These are phyloP conservation scores for Alsophila aescularia DNA, from an alignment of 2,888 invertebrate genomes.

Conservation along the genomic window DNA sequence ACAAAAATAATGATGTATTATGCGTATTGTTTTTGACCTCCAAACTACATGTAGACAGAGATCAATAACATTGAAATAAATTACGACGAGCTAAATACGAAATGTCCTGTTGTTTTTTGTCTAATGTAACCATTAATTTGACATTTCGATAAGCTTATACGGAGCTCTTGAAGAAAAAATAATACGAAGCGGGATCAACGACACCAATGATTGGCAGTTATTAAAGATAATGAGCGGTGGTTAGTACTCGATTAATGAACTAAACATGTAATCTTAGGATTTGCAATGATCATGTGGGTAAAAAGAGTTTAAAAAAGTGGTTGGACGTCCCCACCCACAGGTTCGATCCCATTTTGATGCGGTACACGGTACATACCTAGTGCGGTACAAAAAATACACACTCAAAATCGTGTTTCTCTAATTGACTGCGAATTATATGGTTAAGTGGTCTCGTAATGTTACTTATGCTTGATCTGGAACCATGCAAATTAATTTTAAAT, in stretches of 20 bases:
- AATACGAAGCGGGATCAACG: slow-evolving; percentile 50
- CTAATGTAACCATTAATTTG: slow-evolving; percentile 20
- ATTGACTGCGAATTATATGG: slow-evolving; percentile 13
- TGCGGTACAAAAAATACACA: slow-evolving; percentile 24
- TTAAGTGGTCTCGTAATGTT: slow-evolving; percentile 4
- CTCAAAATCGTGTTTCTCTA: slow-evolving; percentile 7
- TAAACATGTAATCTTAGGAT: slow-evolving; percentile 48
- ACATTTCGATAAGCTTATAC: slow-evolving; percentile 21
- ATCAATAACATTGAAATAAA: slow-evolving; percentile 17
- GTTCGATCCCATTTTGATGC: slow-evolving; percentile 24
- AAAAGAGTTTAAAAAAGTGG: slow-evolving; percentile 28
- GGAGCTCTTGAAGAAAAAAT: slow-evolving; percentile 4
- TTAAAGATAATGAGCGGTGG: slow-evolving; percentile 50
- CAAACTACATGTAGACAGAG: slow-evolving; percentile 3
- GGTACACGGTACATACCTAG: too few species aligned
- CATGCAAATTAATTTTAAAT: slow-evolving; percentile 10
- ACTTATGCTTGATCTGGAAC: neutral
- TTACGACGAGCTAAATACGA: neutral
- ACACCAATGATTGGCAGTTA: slow-evolving; percentile 57
- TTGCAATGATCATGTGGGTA: slow-evolving; percentile 32
- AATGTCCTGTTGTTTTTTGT: slow-evolving; percentile 20
- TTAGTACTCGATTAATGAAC: slow-evolving; percentile 56
- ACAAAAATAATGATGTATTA: too few species aligned
- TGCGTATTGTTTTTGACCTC: neutral
- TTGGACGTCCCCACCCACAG: slow-evolving; percentile 30